These are phyloP conservation scores for Halcyon leucocephala DNA, from an alignment of 2,797 vertebrate species.

Conservation along the genomic window DNA sequence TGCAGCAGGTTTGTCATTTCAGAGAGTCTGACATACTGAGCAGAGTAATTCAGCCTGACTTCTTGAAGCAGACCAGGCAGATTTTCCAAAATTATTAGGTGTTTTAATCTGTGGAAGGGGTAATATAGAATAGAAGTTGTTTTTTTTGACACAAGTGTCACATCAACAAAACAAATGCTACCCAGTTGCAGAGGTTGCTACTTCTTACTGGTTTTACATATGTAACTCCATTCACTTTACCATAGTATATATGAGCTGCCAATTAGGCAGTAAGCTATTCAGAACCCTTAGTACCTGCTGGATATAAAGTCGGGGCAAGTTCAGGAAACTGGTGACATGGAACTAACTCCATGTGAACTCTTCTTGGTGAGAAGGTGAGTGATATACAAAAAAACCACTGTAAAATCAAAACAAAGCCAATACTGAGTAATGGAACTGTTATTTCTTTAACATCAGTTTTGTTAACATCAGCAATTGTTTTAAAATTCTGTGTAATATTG, in stretches of 20 bases:
- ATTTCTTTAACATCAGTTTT: neutral
- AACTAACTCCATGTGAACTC: neutral
- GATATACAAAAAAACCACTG: neutral
- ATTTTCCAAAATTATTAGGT: neutral
- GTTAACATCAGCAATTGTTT: neutral
- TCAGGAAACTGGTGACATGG: neutral
- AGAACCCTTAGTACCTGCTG: neutral
- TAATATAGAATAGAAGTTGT: neutral
- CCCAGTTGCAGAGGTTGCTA: neutral
- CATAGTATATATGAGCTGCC: neutral
- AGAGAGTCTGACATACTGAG: neutral
- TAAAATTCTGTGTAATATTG: neutral
- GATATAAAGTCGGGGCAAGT: neutral
- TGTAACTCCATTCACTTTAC: neutral
- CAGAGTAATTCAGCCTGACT: neutral
- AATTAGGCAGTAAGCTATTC: neutral
- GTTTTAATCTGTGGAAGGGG: neutral
- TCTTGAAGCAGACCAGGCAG: neutral
- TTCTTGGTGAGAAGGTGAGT: neutral
- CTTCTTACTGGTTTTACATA: neutral
- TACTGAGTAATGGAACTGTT: neutral
- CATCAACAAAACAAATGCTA: neutral
- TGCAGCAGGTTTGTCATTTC: neutral
- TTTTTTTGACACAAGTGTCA: neutral
- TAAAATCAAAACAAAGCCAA: neutral